phyloP scores from a whole-genome alignment of 2,888 invertebrate genomes.

The Andricus quercusramuli region DNA sequence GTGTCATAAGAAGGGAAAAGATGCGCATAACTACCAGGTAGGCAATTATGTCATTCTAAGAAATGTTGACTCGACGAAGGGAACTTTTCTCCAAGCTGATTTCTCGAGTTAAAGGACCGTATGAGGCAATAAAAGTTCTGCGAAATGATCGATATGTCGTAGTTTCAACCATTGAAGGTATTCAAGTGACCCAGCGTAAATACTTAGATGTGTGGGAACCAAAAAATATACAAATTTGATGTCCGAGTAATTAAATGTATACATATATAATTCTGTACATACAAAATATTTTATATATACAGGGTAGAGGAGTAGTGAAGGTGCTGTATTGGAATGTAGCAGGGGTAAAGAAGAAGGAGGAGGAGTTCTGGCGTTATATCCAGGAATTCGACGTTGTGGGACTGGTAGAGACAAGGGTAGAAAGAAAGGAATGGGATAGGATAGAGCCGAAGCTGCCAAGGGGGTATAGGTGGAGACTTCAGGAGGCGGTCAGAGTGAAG shows the following conservation, averaged over 20 bases:
- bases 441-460: too few relatives aligned
- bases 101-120: constrained; percentile 58
- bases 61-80: constrained; percentile 55
- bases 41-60: constrained; percentile 55
- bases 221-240: constrained; percentile 50
- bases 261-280: too few relatives aligned
- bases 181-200: constrained; percentile 51
- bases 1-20: constrained; percentile 63
- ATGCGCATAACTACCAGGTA: constrained; percentile 47
- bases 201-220: constrained; percentile 55
- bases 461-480: too few relatives aligned
- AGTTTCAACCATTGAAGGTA: constrained; percentile 50
- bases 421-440: too few relatives aligned
- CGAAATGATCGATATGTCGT: constrained; percentile 59
- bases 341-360: too few relatives aligned
- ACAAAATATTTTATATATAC: too few relatives aligned
- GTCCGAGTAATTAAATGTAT: not conserved
- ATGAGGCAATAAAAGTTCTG: constrained; percentile 49
- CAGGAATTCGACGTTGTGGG: too few relatives aligned
- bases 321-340: too few relatives aligned
- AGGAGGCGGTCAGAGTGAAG: too few relatives aligned
- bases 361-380: too few relatives aligned
- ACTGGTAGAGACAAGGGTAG: too few relatives aligned
- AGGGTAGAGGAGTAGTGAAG: too few relatives aligned
- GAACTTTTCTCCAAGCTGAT: constrained; percentile 55